phyloP scores from a whole-genome alignment of 2,797 vertebrate species.

The Myoxocephalus aenaeus region DNA sequence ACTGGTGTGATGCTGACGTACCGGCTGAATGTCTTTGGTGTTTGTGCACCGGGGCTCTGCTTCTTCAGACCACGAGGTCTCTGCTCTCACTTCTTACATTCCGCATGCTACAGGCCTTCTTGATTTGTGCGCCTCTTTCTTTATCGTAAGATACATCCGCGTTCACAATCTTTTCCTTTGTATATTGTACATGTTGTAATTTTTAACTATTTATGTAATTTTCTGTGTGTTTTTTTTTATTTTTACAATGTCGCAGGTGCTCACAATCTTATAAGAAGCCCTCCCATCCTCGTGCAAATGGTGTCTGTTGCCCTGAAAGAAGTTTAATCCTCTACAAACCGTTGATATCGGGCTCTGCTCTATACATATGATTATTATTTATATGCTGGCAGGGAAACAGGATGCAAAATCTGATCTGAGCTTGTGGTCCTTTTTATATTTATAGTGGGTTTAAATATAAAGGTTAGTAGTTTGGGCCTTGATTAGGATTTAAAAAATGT shows the following conservation, averaged over 20 bases:
- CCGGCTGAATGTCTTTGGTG: constrained; percentile 2
- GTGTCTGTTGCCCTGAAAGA: background rate
- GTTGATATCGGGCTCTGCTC: constrained; percentile 25
- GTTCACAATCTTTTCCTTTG: constrained; percentile 32
- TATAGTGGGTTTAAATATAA: constrained; percentile 36
- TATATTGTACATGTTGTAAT: constrained; percentile 29
- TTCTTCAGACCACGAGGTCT: constrained; percentile 18
- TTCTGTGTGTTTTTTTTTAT: constrained; percentile 31
- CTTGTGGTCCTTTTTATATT: constrained; percentile 31
- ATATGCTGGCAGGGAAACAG: constrained; percentile 26
- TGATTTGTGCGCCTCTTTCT: constrained; percentile 49
- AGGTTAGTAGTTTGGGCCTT: background rate
- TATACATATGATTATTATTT: constrained; percentile 12
- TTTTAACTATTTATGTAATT: constrained; percentile 35
- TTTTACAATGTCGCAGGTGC: constrained; percentile 64
- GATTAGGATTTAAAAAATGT: background rate
- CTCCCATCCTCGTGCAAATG: constrained; percentile 11
- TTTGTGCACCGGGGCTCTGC: background rate
- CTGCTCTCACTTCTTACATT: constrained; percentile 18
- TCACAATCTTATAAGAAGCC: constrained; percentile 40
- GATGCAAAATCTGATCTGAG: constrained; percentile 18
- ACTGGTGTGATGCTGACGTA: background rate
- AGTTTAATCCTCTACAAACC: constrained; percentile 2
- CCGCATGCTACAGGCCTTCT: constrained; percentile 24
- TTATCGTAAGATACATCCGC: constrained; percentile 27